Conservation (phyloP, 2,797 vertebrate species). For the Sarcoramphus papa region DNA sequence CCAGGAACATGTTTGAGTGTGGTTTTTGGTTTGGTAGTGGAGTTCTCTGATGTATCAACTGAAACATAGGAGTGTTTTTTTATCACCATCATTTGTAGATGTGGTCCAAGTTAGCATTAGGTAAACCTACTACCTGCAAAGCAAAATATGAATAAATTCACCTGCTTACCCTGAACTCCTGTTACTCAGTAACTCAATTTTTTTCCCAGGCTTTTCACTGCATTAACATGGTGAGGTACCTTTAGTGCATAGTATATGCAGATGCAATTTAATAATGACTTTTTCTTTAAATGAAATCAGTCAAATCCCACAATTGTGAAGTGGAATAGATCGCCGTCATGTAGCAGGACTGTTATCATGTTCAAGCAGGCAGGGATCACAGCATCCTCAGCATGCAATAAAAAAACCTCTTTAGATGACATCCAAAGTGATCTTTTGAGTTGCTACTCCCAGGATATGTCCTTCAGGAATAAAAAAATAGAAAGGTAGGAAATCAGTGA, state of each 20-base stretch:
- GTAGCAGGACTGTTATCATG: neutral
- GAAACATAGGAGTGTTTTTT: slow-evolving; percentile 44
- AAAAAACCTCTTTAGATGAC: neutral
- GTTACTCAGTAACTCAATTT: neutral
- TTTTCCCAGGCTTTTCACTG: neutral
- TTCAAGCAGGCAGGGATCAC: neutral
- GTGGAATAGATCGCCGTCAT: neutral
- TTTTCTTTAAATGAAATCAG: neutral
- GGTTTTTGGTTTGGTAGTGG: slow-evolving; percentile 51
- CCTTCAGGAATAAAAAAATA: neutral
- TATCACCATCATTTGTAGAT: slow-evolving; percentile 57
- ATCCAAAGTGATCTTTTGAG: neutral
- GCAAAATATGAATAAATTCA: slow-evolving; percentile 49
- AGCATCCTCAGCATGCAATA: neutral
- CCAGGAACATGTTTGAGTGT: slow-evolving; percentile 28
- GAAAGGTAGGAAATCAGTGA: neutral
- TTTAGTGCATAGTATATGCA: neutral
- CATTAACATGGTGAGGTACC: neutral
- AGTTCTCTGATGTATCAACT: slow-evolving; percentile 56
- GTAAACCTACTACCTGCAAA: slow-evolving; percentile 8
- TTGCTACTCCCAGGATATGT: neutral
- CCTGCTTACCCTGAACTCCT: slow-evolving; percentile 19
- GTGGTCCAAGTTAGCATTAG: slow-evolving; percentile 42
- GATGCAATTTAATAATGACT: neutral
- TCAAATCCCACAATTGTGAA: neutral